Percentiles rank a stretch among this genome's conserved stretches.
phyloP scores from a whole-genome alignment of 1,140 invertebrate species.

The honey bee (Apis mellifera) region Amel_HAv3.1 CM009946.2:5298501-5299000 shows the following conservation, averaged over 20 bases:
- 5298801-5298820: not conserved
- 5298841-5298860: not conserved
- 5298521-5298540: too few relatives aligned
- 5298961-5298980: not conserved
- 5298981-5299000: not conserved
- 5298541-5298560: not conserved
- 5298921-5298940: constrained; percentile 15
- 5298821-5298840: not conserved
- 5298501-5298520: too few relatives aligned
- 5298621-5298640: too few relatives aligned
- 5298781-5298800: not conserved
- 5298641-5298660: too few relatives aligned
- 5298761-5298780: not conserved
- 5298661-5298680: too few relatives aligned
- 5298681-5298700: too few relatives aligned
- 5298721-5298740: too few relatives aligned
- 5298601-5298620: too few relatives aligned
- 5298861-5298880: not conserved
- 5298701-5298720: too few relatives aligned
- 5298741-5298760: too few relatives aligned
- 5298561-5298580: too few relatives aligned
- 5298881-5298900: not conserved
- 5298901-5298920: constrained; percentile 13
- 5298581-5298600: too few relatives aligned
- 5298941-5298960: not conserved